phyloP scores from a whole-genome alignment of 2,888 invertebrate species.

The Abscondita cerata region DNA sequence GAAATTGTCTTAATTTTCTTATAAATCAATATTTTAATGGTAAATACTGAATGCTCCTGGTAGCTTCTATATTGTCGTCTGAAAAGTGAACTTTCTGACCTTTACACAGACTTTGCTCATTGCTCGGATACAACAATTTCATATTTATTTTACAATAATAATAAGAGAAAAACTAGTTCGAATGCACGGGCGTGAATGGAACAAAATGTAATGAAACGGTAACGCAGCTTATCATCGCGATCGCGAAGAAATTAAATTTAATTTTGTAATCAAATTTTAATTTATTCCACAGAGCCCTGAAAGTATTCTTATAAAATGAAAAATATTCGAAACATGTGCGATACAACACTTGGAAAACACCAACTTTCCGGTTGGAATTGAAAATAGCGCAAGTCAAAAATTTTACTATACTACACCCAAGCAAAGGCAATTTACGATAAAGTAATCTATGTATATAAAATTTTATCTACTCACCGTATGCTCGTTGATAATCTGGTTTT shows the following conservation, averaged over 20 bases:
- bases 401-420: slow-evolving; percentile 14
- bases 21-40: slow-evolving; percentile 31
- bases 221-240: too few species aligned
- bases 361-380: too few species aligned
- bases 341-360: neutral
- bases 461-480: slow-evolving; percentile 58
- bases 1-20: slow-evolving; percentile 12
- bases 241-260: too few species aligned
- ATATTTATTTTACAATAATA: slow-evolving; percentile 31
- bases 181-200: neutral
- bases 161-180: neutral
- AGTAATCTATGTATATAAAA: slow-evolving; percentile 56
- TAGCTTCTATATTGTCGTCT: slow-evolving; percentile 48
- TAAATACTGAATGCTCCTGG: slow-evolving; percentile 40
- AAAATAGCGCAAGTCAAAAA: slow-evolving; percentile 6
- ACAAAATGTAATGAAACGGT: too few species aligned
- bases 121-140: slow-evolving; percentile 44
- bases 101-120: slow-evolving; percentile 51
- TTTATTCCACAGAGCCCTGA: too few species aligned
- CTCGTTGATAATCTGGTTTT: slow-evolving; percentile 57
- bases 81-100: slow-evolving; percentile 50
- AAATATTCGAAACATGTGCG: neutral
- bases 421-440: slow-evolving; percentile 46
- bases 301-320: too few species aligned
- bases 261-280: too few species aligned